Base-by-base conservation (phyloP, 2,797 vertebrate genomes). In the Sebastes matsubarae region DNA sequence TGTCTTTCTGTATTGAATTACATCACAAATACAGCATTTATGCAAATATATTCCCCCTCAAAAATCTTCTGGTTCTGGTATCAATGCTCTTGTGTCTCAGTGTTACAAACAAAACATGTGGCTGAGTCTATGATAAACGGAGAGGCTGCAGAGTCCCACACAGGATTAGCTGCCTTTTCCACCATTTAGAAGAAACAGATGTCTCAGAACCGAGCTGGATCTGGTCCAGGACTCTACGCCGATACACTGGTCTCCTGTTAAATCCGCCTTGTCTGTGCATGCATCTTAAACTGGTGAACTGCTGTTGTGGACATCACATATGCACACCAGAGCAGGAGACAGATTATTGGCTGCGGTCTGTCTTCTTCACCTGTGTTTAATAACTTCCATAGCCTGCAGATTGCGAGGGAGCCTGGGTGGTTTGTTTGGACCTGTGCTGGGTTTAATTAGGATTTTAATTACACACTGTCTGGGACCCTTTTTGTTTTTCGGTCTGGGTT, bases 391-490 rank as follows among this genome's bases (percentile, higher is more conserved):
- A 46, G 22, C 42, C 73, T 29, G 60, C 70, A 72, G 58, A 63
- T 71, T 71, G 59, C 7, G 14, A 16, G 5, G n/a, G 54, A 60
- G 5, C 22, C 22, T 68, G 38, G 20, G 25, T 20, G 25, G 29
- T 34, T 81, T 67, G 68, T 78, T 79, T 76, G 67, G 74, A 72
- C 36, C 36, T 77, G 60, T 36, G 54, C 59, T 83, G 67, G 29
- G 6, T 86, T 83, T 82, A 85, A 87, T 87, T 85, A 85, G 71
- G 66, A 65, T 83, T 90, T 89, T 87, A 91, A 86, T 85, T 79
- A 87, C 42, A 74, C 22, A 6, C 70, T 61, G 65, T 79, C 80
- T 80, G 38, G 25, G 61, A 38, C 30, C 3, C 30, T 24, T 70
- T 78, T 72, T 58, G 6, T 34, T 65, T 60, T 83, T 73, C 13